Evolutionary conservation across 2,113 vertebrate genomes (phyloP), one percentile per base, ranked within the genome.

Genomic region (Acanthisitta chloris): DNA sequence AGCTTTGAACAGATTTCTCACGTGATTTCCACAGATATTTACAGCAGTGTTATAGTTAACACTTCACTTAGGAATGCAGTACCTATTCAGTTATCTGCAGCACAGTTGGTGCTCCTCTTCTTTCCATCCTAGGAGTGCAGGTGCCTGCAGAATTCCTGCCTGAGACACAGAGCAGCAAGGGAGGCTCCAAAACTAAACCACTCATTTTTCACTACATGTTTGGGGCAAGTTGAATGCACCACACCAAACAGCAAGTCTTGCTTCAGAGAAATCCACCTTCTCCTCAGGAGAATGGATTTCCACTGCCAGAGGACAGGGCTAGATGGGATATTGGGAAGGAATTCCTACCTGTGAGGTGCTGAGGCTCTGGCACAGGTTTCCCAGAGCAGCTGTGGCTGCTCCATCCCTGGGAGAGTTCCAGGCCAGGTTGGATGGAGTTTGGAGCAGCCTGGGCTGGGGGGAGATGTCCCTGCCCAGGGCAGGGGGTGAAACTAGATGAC

Each of bases 361-460:
- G 0, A 46, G n/a, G 28, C 16, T 29, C 52, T 76, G 61, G 46
- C 40, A 67, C 78, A 61, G 61, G 28, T 6, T 67, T 33, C 38
- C 28, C 78, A 81, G 52, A 74, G 45, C 12, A 59, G 61, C 69
- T 81, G 52, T 25, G 69, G 45, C 78, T 74, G 70, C 17, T 29
- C 46, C 61, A 81, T n/a, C 38, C 24, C 38, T 82, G 45, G 24
- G 0, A 82, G 24, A 59, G n/a, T 7, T 38, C 78, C 52, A 34
- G 24, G 38, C 19, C 33, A 59, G 61, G 16, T 0, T 82, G 61
- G 61, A n/a, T 0, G 0, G 24, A 13, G 19, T 5, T 74, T 52
- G 52, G 54, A 82, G 52, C 24, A 74, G 0, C 7, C 38, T 67
- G 70, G 54, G 24, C 0, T 1, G 7, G 24, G 29, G 38, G n/a